Base-by-base conservation (phyloP, 2,113 vertebrate species). In the Caloenas nicobarica region DNA sequence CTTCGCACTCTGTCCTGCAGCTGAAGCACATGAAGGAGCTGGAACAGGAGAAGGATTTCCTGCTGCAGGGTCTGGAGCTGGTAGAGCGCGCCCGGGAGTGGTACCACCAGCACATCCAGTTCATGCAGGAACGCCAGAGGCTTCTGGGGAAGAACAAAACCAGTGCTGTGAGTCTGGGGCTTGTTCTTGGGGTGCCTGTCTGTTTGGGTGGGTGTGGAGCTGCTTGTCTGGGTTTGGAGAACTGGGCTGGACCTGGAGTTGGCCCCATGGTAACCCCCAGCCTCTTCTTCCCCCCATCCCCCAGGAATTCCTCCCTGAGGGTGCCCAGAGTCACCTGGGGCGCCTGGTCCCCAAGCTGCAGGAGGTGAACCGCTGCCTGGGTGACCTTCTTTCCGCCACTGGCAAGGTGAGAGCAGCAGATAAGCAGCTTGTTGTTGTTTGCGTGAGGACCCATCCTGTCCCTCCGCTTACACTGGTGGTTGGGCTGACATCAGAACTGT, bases 11-110 rank as follows among this genome's bases (percentile, higher is more conserved):
- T 95, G 40, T 96, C 56, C 44, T 89, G 58, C 97, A 99, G 99
- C 95, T 99, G 95, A 98, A 99, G 97, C 98, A 98, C 97, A 98
- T 99, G 99, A 98, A 99, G 95, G 99, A 99, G 94, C 97, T 99
- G 98, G 99, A 99, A 95, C 99, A 98, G 97, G 99, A 99, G 97
- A 98, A 99, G 95, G 99, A 99, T 91, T 98, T 98, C 22, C 96
- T 99, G 85, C 97, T 99, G 53, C 98, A 99, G 19, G 99, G 99
- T 3, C 97, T 99, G 97, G 99, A 99, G 66, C 97, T 99, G 97
- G 97, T 99, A 93, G 99, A 99, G 2, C 97, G 89, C 2, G 98
- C 98, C 58, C 98, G 98, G 2, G 98, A 99, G 16, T 99, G 99
- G 99, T 99, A 98, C 98, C 98, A 98, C 92, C 98, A 98, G 74